phyloP scores from a whole-genome alignment of 2,113 vertebrate genomes.

The Calidris pygmaea region DNA sequence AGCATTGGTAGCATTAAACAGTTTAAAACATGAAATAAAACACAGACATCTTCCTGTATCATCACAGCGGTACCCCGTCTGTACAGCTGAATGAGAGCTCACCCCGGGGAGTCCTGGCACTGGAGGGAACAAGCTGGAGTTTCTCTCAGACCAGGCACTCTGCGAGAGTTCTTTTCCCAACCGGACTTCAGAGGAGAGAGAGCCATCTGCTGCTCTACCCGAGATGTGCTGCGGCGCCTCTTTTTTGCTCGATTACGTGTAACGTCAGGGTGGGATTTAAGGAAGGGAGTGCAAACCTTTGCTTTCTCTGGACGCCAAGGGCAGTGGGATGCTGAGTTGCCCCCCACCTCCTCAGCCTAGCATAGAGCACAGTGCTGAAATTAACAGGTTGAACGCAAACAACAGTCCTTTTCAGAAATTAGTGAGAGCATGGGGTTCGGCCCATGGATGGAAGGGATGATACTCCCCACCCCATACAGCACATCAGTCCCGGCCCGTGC shows the following conservation, averaged over 20 bases:
- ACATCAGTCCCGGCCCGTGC: neutral
- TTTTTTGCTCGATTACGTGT: neutral
- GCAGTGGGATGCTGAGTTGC: accelerated
- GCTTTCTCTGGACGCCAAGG: neutral
- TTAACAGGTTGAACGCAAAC: neutral
- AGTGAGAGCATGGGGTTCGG: neutral
- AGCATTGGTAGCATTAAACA: neutral
- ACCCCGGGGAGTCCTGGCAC: neutral
- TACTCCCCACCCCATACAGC: neutral
- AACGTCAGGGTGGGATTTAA: neutral
- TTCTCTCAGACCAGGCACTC: neutral
- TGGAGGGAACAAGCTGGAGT: neutral
- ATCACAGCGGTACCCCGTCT: neutral
- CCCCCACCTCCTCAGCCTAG: neutral
- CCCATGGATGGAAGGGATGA: neutral
- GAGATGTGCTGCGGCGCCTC: neutral
- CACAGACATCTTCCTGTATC: neutral
- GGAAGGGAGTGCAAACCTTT: neutral
- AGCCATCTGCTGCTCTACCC: neutral
- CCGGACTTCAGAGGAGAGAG: neutral
- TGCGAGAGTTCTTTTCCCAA: neutral
- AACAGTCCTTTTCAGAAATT: neutral
- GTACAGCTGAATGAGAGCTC: neutral
- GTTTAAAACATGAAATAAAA: neutral
- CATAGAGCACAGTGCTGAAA: neutral